Evolutionary conservation across 2,797 vertebrate genomes (phyloP).

Genomic region (Crotalus adamanteus): DNA sequence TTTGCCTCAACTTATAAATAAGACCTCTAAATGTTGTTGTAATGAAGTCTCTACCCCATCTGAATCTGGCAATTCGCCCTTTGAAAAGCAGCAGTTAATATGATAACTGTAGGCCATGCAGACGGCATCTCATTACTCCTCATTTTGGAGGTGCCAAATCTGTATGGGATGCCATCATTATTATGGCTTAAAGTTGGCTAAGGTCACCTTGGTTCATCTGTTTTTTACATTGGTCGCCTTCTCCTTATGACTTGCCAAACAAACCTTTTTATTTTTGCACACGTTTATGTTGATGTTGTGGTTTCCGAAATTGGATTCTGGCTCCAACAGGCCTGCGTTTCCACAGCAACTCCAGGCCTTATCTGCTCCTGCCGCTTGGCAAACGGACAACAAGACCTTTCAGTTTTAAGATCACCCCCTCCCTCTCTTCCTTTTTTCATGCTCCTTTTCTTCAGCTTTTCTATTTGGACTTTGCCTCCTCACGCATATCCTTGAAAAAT

Average conservation of each 20-base stretch:
- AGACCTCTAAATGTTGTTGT: slow-evolving; percentile 5
- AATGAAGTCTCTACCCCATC: slow-evolving; percentile 17
- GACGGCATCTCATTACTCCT: slow-evolving; percentile 39
- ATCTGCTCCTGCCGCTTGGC: slow-evolving; percentile 88
- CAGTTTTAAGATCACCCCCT: slow-evolving; percentile 70
- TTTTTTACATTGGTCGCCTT: slow-evolving; percentile 83
- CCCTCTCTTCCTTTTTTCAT: slow-evolving; percentile 45
- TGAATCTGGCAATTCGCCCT: neutral
- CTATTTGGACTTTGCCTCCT: slow-evolving; percentile 70
- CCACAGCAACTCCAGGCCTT: slow-evolving; percentile 88
- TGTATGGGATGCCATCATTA: slow-evolving; percentile 60
- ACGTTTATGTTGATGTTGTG: slow-evolving; percentile 95
- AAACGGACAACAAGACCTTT: slow-evolving; percentile 86
- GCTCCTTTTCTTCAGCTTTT: slow-evolving; percentile 51
- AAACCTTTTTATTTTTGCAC: slow-evolving; percentile 87
- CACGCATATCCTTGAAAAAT: slow-evolving; percentile 78
- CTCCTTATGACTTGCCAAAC: slow-evolving; percentile 85
- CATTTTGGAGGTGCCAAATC: slow-evolving; percentile 61
- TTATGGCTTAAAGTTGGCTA: slow-evolving; percentile 60
- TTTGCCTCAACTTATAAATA: slow-evolving; percentile 4
- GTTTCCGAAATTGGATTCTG: slow-evolving; percentile 93
- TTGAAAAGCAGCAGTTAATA: slow-evolving; percentile 52
- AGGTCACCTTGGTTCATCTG: slow-evolving; percentile 84
- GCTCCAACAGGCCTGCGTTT: slow-evolving; percentile 86
- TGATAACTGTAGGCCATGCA: slow-evolving; percentile 34